Evolutionary conservation across 1,140 invertebrate species (phyloP).

Genomic region (Tetramorium parvispinum): DNA sequence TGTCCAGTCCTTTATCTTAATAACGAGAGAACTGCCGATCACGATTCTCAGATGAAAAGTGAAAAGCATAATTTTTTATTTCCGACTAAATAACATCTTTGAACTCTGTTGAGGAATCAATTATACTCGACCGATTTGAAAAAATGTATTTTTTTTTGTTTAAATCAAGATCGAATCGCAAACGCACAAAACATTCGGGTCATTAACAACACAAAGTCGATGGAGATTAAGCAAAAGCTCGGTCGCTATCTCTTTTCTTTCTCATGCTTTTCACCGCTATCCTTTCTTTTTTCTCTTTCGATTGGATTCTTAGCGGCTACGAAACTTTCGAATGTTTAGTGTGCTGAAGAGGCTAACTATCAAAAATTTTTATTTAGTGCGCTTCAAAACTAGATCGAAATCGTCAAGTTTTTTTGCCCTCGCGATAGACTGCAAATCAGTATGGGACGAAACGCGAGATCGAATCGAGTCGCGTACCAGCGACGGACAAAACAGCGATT

Average conservation of each 20-base stretch:
- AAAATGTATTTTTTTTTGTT: too few species aligned
- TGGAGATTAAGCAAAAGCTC: slow-evolving; percentile 70
- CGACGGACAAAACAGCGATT: slow-evolving; percentile 71
- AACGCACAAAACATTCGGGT: slow-evolving; percentile 60
- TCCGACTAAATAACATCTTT: too few species aligned
- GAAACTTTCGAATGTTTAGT: not conserved
- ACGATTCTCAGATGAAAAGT: not conserved
- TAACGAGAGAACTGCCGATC: not conserved
- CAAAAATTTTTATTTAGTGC: not conserved
- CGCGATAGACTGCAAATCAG: not conserved
- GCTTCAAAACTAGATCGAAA: not conserved
- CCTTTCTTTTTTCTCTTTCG: not conserved
- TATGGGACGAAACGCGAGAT: slow-evolving; percentile 36
- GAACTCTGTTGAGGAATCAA: too few species aligned
- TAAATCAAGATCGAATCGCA: not conserved
- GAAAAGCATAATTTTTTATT: not conserved
- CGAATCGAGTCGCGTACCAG: slow-evolving; percentile 57
- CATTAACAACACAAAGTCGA: slow-evolving; percentile 69
- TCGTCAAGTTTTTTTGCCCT: not conserved
- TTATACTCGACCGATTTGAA: too few species aligned
- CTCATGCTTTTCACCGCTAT: not conserved
- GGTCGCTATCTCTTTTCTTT: slow-evolving; percentile 38
- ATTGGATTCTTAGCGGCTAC: not conserved
- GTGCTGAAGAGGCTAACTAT: not conserved
- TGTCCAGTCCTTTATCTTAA: not conserved